phyloP scores from a whole-genome alignment of 2,888 invertebrate genomes.

The Phasia obesa region DNA sequence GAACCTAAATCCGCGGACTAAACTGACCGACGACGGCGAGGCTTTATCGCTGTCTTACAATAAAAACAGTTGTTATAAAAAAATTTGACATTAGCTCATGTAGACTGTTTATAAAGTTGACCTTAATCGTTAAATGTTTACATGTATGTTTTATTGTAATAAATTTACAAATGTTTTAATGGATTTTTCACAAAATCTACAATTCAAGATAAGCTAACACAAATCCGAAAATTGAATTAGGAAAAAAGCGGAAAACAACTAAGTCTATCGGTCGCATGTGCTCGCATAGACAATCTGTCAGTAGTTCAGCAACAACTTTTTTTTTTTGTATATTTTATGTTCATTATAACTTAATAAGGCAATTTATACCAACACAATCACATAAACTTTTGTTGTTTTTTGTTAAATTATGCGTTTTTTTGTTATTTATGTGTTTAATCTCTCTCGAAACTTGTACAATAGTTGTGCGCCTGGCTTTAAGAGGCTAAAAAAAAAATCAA shows the following conservation, averaged over 20 bases:
- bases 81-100: not conserved
- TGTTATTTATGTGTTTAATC: slow-evolving; percentile 3
- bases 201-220: not conserved
- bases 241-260: not conserved
- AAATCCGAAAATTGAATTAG: not conserved
- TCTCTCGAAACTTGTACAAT: not conserved
- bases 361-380: slow-evolving; percentile 32
- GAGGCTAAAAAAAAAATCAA: slow-evolving; percentile 2
- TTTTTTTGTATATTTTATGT: slow-evolving; percentile 56
- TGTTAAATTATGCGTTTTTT: slow-evolving; percentile 53
- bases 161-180: slow-evolving; percentile 36
- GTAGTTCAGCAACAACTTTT: slow-evolving; percentile 36
- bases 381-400: slow-evolving; percentile 23
- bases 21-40: too few relatives aligned
- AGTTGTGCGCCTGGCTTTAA: slow-evolving; percentile 8
- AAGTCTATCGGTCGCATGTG: not conserved
- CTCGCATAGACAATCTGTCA: not conserved
- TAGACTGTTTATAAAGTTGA: slow-evolving; percentile 11
- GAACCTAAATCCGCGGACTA: too few relatives aligned
- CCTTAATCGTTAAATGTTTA: slow-evolving; percentile 22
- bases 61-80: too few relatives aligned
- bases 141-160: slow-evolving; percentile 4
- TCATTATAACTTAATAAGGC: slow-evolving; percentile 67
- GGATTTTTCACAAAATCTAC: slow-evolving; percentile 31
- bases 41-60: too few relatives aligned